Evolutionary conservation across 2,888 invertebrate species (phyloP).

Genomic region (Melinaea menophilus): DNA sequence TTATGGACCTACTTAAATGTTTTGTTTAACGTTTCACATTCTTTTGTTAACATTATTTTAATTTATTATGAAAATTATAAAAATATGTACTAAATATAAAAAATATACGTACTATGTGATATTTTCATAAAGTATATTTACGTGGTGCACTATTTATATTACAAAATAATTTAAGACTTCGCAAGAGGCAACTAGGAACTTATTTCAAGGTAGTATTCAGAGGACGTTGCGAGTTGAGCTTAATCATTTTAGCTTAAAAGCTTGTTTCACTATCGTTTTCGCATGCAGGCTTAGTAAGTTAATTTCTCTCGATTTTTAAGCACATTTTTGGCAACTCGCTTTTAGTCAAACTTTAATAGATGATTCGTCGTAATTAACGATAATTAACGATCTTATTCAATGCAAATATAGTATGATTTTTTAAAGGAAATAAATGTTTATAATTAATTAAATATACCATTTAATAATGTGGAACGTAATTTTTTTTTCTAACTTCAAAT

Average conservation of each 20-base stretch:
- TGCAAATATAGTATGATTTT: too few relatives aligned
- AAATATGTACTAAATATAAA: neutral
- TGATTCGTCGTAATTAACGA: too few relatives aligned
- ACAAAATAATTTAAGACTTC: conserved; percentile 22
- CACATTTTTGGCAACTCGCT: conserved; percentile 59
- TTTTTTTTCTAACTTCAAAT: conserved; percentile 14
- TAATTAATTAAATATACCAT: too few relatives aligned
- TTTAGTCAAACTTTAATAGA: conserved; percentile 35
- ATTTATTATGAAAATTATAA: neutral
- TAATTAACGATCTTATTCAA: too few relatives aligned
- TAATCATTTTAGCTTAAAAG: conserved; percentile 76
- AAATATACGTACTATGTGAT: neutral
- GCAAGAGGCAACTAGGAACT: conserved; percentile 47
- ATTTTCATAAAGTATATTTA: neutral
- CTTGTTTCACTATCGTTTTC: conserved; percentile 64
- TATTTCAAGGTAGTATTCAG: conserved; percentile 53
- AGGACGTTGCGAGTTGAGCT: conserved; percentile 59
- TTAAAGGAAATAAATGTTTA: too few relatives aligned
- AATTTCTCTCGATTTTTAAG: conserved; percentile 56
- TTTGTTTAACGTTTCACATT: neutral
- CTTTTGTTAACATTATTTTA: neutral
- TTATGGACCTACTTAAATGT: neutral
- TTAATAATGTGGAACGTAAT: too few relatives aligned
- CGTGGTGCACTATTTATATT: neutral
- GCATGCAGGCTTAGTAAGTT: conserved; percentile 62